Evolutionary conservation across 2,113 vertebrate species (phyloP).

Genomic region (Suricata suricatta): DNA sequence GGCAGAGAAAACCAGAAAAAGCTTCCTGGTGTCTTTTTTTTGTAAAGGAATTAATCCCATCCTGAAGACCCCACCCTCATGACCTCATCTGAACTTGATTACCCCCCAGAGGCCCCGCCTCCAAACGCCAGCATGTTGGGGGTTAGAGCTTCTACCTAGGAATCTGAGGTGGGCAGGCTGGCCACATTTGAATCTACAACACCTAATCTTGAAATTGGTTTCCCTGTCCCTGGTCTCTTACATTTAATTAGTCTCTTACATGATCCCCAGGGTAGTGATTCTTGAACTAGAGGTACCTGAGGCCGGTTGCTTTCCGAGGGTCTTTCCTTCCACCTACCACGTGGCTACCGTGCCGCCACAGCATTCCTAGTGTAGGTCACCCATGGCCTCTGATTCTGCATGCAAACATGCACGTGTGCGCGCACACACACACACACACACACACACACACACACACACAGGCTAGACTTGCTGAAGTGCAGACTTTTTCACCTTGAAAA

Average conservation of each 20-base stretch:
- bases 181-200: neutral
- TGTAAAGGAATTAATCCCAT: neutral
- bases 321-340: neutral
- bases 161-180: neutral
- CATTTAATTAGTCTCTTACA: neutral
- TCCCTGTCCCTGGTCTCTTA: neutral
- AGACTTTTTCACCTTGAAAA: neutral
- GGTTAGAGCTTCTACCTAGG: neutral
- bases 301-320: neutral
- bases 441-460: too few species aligned
- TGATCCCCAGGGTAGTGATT: neutral
- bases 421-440: too few species aligned
- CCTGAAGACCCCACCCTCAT: neutral
- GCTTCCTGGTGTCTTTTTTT: neutral
- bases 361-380: neutral
- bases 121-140: rapidly evolving
- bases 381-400: neutral
- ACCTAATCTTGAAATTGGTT: neutral
- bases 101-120: neutral
- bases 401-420: too few species aligned
- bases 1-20: neutral
- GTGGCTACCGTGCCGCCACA: neutral
- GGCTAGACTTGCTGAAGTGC: neutral
- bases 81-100: neutral
- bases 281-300: neutral